phyloP scores from a whole-genome alignment of 1,140 invertebrate genomes.

The Leptinotarsa undecemlineata region DNA sequence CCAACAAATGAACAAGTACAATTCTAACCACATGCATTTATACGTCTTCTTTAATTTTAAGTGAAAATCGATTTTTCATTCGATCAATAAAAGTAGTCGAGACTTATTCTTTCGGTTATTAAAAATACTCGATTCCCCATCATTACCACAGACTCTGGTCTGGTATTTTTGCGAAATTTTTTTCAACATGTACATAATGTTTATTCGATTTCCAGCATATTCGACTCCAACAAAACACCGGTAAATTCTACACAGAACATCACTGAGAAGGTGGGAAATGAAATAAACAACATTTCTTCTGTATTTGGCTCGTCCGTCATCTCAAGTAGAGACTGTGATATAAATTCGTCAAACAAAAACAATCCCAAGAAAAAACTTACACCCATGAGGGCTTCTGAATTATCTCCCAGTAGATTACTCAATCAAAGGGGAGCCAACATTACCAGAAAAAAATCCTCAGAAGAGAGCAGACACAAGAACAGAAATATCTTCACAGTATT shows the following conservation, averaged over 20 bases:
- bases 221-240: background rate
- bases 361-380: slow-evolving; percentile 19
- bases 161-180: too few species aligned
- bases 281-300: background rate
- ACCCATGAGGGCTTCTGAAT: slow-evolving; percentile 25
- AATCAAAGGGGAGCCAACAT: slow-evolving; percentile 26
- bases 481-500: slow-evolving; percentile 23
- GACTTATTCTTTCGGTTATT: too few species aligned
- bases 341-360: slow-evolving; percentile 1
- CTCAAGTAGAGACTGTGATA: background rate
- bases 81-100: too few species aligned
- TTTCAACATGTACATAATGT: too few species aligned
- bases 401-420: slow-evolving; percentile 13
- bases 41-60: too few species aligned
- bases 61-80: too few species aligned
- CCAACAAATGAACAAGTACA: too few species aligned
- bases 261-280: slow-evolving; percentile 7
- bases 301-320: background rate
- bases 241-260: slow-evolving; percentile 3
- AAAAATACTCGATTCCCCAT: too few species aligned
- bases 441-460: slow-evolving; percentile 1
- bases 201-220: slow-evolving; percentile 18
- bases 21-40: too few species aligned
- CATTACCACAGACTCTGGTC: too few species aligned
- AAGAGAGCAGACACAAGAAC: background rate